A percentile compares a stretch with the other conserved stretches of the same genome.
These are phyloP conservation scores for Lumbricus terrestris DNA, from an alignment of 2,888 invertebrate species.

Conservation along the genomic window DNA sequence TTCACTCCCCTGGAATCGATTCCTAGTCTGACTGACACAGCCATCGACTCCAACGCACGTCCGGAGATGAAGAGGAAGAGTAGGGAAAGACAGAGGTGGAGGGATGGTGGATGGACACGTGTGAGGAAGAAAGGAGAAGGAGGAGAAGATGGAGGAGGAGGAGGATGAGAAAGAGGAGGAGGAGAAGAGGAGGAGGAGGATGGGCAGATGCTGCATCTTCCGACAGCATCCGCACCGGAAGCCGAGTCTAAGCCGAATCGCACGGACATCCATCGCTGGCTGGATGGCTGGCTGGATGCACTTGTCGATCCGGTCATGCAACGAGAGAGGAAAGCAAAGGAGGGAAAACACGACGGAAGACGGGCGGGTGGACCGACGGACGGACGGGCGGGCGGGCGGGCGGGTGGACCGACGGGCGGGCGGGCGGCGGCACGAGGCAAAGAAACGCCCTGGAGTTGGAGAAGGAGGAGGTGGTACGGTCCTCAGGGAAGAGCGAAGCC, in stretches of 20 bases:
- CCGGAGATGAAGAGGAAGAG: not conserved
- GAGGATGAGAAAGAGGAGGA: not conserved
- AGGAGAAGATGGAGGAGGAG: not conserved
- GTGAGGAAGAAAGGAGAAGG: not conserved
- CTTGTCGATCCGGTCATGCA: not conserved
- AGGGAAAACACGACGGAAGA: not conserved
- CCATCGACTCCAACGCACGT: not conserved
- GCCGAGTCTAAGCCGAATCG: not conserved
- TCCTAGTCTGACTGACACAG: not conserved
- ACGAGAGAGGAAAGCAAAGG: not conserved
- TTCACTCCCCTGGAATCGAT: not conserved
- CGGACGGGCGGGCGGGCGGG: too few species aligned
- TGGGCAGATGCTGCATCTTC: not conserved
- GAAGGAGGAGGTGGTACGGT: not conserved
- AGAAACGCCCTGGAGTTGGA: not conserved
- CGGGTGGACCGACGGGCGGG: too few species aligned
- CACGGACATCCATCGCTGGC: not conserved
- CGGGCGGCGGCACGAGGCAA: slow-evolving; percentile 3
- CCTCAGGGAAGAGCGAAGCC: not conserved
- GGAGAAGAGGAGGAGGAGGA: not conserved
- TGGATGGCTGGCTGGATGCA: not conserved
- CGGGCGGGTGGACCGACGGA: too few species aligned
- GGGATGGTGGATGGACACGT: not conserved
- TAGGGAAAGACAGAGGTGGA: not conserved
- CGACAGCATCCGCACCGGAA: not conserved